Percentiles rank a stretch among this genome's conserved stretches.
These are phyloP conservation scores for Solenopsis fugax DNA, from an alignment of 1,140 invertebrate species.

Conservation along the genomic window DNA sequence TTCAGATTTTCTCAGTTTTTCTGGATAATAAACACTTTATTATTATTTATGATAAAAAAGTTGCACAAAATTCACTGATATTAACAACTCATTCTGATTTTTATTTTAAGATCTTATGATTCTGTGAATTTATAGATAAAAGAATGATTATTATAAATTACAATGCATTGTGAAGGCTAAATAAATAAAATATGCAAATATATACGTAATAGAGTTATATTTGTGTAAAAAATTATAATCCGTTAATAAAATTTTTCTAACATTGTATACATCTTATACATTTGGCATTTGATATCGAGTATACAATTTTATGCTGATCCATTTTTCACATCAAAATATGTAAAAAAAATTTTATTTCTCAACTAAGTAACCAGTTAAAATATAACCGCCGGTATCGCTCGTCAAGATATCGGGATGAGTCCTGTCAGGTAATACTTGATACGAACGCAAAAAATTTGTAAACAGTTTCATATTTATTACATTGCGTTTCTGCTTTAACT, in stretches of 20 bases:
- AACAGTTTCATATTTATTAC: conserved; percentile 92
- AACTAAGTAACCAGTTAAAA: conserved; percentile 90
- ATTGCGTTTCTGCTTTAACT: conserved; percentile 90
- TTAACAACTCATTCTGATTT: not conserved
- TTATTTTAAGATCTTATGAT: not conserved
- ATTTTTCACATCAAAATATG: conserved; percentile 29
- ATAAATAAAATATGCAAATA: conserved; percentile 2
- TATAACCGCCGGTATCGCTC: conserved; percentile 91
- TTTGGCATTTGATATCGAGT: not conserved
- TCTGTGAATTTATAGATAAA: not conserved
- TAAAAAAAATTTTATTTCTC: conserved; percentile 58
- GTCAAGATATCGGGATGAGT: conserved; percentile 95
- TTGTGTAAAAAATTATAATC: conserved; percentile 27
- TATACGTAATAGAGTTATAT: conserved; percentile 15
- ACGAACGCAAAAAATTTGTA: conserved; percentile 95
- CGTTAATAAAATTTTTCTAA: not conserved
- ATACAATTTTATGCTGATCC: not conserved
- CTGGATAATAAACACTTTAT: too few species aligned
- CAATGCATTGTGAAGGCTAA: not conserved
- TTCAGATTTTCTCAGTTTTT: too few species aligned
- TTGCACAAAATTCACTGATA: not conserved
- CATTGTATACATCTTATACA: not conserved
- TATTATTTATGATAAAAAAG: too few species aligned
- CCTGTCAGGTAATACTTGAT: conserved; percentile 95
- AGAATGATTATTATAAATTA: not conserved